Percentiles rank a stretch among this genome's conserved stretches.
phyloP scores from a whole-genome alignment of 2,888 invertebrate genomes.

The Parasteatoda lunata region DNA sequence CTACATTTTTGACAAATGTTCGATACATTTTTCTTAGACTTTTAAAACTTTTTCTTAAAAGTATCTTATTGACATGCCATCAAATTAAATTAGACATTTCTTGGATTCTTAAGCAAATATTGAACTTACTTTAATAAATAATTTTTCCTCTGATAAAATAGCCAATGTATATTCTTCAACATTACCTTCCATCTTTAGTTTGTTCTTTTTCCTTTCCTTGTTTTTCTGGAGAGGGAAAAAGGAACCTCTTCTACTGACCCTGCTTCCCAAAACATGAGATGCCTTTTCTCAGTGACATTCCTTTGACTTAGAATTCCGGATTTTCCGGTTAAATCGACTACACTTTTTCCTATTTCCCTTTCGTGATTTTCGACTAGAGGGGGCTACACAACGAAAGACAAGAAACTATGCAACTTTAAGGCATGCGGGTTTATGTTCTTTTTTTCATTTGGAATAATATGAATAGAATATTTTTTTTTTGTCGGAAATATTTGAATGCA shows the following conservation, averaged over 20 bases:
- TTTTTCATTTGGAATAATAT: too few species aligned
- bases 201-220: background rate
- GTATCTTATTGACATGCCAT: background rate
- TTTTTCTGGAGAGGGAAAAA: background rate
- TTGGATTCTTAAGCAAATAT: too few species aligned
- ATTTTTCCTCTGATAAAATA: too few species aligned
- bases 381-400: too few species aligned
- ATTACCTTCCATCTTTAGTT: background rate
- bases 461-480: too few species aligned
- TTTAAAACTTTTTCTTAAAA: background rate
- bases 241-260: slow-evolving; percentile 14
- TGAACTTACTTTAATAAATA: too few species aligned
- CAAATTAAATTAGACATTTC: background rate
- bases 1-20: background rate
- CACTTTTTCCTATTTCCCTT: background rate
- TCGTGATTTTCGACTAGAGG: too few species aligned
- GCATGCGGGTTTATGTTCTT: too few species aligned
- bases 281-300: slow-evolving; percentile 9
- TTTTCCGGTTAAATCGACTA: slow-evolving; percentile 22
- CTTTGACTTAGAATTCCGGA: slow-evolving; percentile 17
- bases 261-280: slow-evolving; percentile 60
- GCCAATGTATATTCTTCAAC: too few species aligned
- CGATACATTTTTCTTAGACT: background rate
- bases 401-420: too few species aligned
- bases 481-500: too few species aligned